Conservation (phyloP, 2,888 invertebrate species). For the Candidula unifasciata region DNA sequence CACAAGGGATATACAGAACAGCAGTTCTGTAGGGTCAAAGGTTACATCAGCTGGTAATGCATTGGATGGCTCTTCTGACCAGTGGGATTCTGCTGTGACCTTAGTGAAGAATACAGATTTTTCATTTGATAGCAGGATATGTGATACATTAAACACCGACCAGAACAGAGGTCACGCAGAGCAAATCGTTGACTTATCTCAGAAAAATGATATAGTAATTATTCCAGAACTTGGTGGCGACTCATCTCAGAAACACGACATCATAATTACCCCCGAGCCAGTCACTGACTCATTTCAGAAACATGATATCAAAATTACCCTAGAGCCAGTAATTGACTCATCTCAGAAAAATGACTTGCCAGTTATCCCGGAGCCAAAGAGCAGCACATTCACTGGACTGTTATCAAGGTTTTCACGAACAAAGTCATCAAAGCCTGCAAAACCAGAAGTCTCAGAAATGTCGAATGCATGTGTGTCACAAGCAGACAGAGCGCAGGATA, state of each 20-base stretch:
- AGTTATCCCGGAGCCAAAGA: background rate
- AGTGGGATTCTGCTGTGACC: too few species aligned
- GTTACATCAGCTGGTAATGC: background rate
- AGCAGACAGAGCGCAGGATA: background rate
- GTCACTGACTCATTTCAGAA: background rate
- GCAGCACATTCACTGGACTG: slow-evolving; percentile 27
- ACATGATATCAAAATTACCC: too few species aligned
- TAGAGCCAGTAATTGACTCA: background rate
- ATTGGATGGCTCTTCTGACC: background rate
- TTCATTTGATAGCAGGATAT: too few species aligned
- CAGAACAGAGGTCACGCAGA: background rate
- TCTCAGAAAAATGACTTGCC: background rate
- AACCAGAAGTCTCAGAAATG: background rate
- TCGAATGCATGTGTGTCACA: background rate
- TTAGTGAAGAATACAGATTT: background rate
- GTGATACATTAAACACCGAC: background rate
- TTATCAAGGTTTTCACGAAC: slow-evolving; percentile 36
- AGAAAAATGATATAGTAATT: background rate
- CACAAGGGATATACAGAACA: background rate
- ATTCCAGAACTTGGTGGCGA: too few species aligned
- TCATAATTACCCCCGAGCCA: too few species aligned
- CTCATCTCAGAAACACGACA: background rate
- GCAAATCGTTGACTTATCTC: background rate
- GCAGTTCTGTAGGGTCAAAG: background rate
- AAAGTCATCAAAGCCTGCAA: background rate